These are phyloP conservation scores for Napeogenes sylphis DNA, from an alignment of 2,888 invertebrate genomes.

Conservation along the genomic window DNA sequence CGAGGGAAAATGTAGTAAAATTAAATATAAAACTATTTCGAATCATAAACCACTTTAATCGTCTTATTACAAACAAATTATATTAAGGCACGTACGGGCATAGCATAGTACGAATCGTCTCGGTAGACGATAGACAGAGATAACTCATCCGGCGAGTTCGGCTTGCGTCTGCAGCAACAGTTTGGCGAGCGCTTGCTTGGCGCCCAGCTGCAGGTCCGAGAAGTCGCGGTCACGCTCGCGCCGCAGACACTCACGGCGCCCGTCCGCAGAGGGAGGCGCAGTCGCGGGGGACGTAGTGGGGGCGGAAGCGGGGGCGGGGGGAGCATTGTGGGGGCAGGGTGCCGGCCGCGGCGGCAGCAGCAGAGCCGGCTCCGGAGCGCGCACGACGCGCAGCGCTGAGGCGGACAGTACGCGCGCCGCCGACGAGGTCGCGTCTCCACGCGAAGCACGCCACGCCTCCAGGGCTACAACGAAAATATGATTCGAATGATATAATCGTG, in stretches of 20 bases:
- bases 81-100: no score
- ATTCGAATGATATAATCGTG: no score
- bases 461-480: constrained; percentile 30
- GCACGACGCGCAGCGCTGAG: constrained; percentile 82
- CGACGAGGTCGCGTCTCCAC: constrained; percentile 28
- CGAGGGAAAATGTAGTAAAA: no score
- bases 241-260: constrained; percentile 30
- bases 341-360: constrained; percentile 33
- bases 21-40: no score
- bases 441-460: constrained; percentile 30
- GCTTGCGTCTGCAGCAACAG: constrained; percentile 66
- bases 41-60: no score
- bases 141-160: constrained; percentile 48
- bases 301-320: constrained; percentile 77
- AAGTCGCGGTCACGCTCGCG: constrained; percentile 35
- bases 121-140: neutral
- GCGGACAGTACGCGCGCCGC: constrained; percentile 62
- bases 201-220: constrained; percentile 53
- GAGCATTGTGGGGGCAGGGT: constrained; percentile 27
- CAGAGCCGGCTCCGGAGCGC: constrained; percentile 50
- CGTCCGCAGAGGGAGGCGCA: constrained; percentile 7
- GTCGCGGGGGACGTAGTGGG: neutral
- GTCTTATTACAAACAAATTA: no score
- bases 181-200: constrained; percentile 76
- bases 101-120: neutral